Evolutionary conservation across 2,797 vertebrate species (phyloP).

Genomic region (Rhinella marina): DNA sequence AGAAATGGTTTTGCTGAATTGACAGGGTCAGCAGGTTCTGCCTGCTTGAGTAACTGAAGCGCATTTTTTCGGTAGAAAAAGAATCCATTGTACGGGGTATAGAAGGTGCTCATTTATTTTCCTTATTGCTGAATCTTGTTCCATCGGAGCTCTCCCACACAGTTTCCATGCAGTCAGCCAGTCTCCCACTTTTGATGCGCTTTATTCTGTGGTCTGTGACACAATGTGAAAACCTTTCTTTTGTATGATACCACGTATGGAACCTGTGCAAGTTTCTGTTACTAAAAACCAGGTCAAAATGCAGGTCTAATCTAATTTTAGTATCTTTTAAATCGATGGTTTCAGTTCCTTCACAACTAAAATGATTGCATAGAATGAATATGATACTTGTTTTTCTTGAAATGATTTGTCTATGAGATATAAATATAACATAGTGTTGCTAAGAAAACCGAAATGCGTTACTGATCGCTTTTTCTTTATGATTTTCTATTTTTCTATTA

Average conservation of each 20-base stretch:
- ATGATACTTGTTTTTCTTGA: neutral
- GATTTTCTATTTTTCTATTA: neutral
- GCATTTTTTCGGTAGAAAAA: neutral
- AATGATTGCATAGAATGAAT: neutral
- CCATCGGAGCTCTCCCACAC: conserved; percentile 36
- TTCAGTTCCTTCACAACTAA: neutral
- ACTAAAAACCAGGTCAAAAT: neutral
- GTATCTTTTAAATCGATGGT: neutral
- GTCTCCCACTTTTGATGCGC: neutral
- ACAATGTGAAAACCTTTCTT: neutral
- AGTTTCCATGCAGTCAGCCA: neutral
- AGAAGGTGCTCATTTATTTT: conserved; percentile 25
- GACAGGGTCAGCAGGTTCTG: neutral
- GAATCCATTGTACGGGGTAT: neutral
- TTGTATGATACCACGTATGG: neutral
- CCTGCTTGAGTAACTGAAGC: neutral
- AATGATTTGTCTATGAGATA: neutral
- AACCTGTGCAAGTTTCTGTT: neutral
- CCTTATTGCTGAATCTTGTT: neutral
- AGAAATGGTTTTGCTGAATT: neutral
- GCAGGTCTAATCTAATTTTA: neutral
- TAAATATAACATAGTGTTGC: neutral
- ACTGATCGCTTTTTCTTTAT: neutral
- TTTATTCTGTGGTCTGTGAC: conserved; percentile 9
- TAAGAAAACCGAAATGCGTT: neutral